phyloP scores from a whole-genome alignment of 2,888 invertebrate genomes.

The Palloptera scutellata region DNA sequence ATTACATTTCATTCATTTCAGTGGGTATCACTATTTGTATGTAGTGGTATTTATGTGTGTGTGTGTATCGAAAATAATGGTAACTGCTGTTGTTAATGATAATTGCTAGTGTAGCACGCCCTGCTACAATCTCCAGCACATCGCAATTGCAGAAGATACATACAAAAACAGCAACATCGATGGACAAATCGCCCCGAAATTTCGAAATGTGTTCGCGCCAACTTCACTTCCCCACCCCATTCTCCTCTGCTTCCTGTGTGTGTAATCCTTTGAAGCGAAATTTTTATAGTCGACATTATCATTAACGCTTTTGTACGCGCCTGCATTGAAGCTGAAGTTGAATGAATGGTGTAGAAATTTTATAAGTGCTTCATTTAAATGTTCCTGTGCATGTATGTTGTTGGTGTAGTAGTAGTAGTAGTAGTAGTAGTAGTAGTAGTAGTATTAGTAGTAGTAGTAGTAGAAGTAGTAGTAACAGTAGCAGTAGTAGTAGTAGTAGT shows the following conservation, averaged over 20 bases:
- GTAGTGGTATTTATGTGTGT: slow-evolving; percentile 6
- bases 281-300: slow-evolving; percentile 33
- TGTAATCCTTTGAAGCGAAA: too few species aligned
- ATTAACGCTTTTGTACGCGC: slow-evolving; percentile 29
- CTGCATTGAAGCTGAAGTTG: neutral
- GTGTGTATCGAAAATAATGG: slow-evolving; percentile 33
- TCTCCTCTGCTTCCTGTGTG: too few species aligned
- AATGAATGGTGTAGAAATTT: too few species aligned
- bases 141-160: neutral
- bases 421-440: too few species aligned
- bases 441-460: too few species aligned
- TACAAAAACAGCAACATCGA: neutral
- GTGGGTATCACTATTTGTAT: slow-evolving; percentile 16
- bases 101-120: slow-evolving; percentile 44
- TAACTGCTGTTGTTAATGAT: slow-evolving; percentile 51
- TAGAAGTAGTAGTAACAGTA: too few species aligned
- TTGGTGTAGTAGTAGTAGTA: too few species aligned
- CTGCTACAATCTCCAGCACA: slow-evolving; percentile 25
- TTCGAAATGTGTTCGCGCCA: too few species aligned
- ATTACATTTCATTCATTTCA: neutral
- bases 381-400: too few species aligned
- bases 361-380: too few species aligned
- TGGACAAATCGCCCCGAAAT: neutral
- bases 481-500: too few species aligned
- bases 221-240: too few species aligned